Percentiles rank a stretch among this genome's conserved stretches.
Conservation (phyloP, 2,888 invertebrate genomes). For the Stegophylla sp. region DNA sequence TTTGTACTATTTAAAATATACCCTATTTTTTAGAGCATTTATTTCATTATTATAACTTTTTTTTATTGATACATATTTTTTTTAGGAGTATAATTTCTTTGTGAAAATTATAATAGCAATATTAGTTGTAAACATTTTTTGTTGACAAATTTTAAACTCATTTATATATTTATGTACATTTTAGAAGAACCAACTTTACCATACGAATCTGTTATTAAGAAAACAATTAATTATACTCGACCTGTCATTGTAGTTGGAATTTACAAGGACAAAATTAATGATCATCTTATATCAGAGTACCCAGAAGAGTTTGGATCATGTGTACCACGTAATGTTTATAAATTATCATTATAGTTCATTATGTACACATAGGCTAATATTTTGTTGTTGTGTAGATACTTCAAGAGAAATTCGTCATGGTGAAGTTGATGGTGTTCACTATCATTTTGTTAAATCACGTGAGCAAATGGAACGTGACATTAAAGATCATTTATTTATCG, state of each 20-base stretch:
- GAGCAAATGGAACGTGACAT: constrained; percentile 98
- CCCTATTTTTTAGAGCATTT: not conserved
- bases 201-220: constrained; percentile 91
- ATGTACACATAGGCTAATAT: constrained; percentile 5
- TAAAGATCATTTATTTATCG: constrained; percentile 98
- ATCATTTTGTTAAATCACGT: constrained; percentile 95
- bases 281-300: constrained; percentile 98
- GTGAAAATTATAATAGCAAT: not conserved
- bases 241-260: constrained; percentile 99
- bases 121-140: not conserved
- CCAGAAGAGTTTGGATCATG: constrained; percentile 99
- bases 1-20: not conserved
- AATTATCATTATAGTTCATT: not conserved
- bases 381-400: constrained; percentile 70
- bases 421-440: constrained; percentile 97
- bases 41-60: not conserved
- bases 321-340: constrained; percentile 76
- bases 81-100: not conserved
- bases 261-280: constrained; percentile 97
- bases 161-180: constrained; percentile 66
- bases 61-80: not conserved
- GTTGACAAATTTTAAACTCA: not conserved
- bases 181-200: constrained; percentile 69
- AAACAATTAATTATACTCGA: constrained; percentile 92
- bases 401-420: constrained; percentile 94